Evolutionary conservation across 2,797 vertebrate genomes (phyloP).

Genomic region (Chromis chromis): DNA sequence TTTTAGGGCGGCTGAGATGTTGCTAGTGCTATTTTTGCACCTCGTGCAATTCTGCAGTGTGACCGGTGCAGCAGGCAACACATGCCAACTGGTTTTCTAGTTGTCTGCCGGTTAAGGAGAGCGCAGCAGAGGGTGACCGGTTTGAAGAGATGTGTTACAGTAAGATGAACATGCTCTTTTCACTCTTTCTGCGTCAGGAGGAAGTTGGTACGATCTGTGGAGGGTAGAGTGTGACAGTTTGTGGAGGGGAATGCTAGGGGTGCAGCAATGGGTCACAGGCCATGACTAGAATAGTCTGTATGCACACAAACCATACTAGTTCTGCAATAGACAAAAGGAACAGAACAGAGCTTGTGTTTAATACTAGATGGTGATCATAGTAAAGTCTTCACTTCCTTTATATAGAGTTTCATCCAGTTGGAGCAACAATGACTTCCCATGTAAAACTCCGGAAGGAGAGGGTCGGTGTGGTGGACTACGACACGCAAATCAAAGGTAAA

Average conservation of each 20-base stretch:
- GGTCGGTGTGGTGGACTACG: conserved; percentile 84
- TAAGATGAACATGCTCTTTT: conserved; percentile 66
- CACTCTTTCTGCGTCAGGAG: conserved; percentile 44
- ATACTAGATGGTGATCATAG: neutral
- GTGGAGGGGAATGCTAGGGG: neutral
- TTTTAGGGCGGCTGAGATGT: conserved; percentile 72
- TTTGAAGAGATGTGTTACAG: conserved; percentile 73
- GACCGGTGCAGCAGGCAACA: conserved; percentile 55
- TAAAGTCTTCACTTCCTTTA: conserved; percentile 7
- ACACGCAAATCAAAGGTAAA: conserved; percentile 90
- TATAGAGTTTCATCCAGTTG: conserved; percentile 74
- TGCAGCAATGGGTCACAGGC: conserved; percentile 7
- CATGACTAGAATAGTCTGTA: conserved; percentile 15
- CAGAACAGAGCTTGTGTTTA: conserved; percentile 1
- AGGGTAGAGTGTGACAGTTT: conserved; percentile 18
- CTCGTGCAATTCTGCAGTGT: conserved; percentile 61
- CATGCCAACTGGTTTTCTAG: conserved; percentile 66
- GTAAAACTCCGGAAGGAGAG: conserved; percentile 86
- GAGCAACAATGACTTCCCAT: conserved; percentile 85
- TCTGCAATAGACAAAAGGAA: neutral
- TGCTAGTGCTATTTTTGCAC: conserved; percentile 73
- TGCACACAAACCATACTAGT: neutral
- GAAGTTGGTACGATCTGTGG: conserved; percentile 36
- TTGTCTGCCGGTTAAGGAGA: conserved; percentile 47
- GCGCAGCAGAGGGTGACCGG: conserved; percentile 34